Evolutionary conservation across 1,140 invertebrate genomes (phyloP).

Genomic region (Lineus longissimus): DNA sequence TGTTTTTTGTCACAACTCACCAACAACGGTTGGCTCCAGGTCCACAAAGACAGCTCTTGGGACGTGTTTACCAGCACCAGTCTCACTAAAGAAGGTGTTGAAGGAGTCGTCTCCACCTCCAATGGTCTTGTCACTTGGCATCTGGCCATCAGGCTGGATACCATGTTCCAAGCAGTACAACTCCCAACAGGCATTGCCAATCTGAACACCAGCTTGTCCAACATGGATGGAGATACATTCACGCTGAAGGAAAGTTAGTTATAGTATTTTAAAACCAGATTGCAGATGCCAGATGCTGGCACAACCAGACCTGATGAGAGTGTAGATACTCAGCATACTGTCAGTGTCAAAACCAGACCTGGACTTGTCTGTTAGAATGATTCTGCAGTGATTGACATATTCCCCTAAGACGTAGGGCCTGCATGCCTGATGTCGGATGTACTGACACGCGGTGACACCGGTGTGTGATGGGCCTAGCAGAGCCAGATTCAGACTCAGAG

Average conservation of each 20-base stretch:
- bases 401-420: too few relatives aligned
- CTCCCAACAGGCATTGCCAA: slow-evolving; percentile 77
- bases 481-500: too few relatives aligned
- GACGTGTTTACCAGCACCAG: slow-evolving; percentile 51
- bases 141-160: slow-evolving; percentile 60
- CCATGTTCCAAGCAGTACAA: slow-evolving; percentile 82
- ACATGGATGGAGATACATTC: slow-evolving; percentile 84
- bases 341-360: too few relatives aligned
- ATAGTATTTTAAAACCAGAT: too few relatives aligned
- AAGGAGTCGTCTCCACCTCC: not conserved
- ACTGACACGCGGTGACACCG: too few relatives aligned
- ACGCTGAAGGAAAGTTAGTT: slow-evolving; percentile 37
- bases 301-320: too few relatives aligned
- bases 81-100: slow-evolving; percentile 16
- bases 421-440: too few relatives aligned
- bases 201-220: slow-evolving; percentile 84
- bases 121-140: not conserved
- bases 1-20: slow-evolving; percentile 25
- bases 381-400: too few relatives aligned
- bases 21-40: slow-evolving; percentile 54
- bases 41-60: slow-evolving; percentile 54
- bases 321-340: too few relatives aligned
- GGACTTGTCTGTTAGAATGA: too few relatives aligned
- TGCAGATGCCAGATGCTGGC: too few relatives aligned
- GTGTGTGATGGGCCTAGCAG: too few relatives aligned